Evolutionary conservation across 2,113 vertebrate genomes (phyloP).

Genomic region (Chascanopsetta lugubris): DNA sequence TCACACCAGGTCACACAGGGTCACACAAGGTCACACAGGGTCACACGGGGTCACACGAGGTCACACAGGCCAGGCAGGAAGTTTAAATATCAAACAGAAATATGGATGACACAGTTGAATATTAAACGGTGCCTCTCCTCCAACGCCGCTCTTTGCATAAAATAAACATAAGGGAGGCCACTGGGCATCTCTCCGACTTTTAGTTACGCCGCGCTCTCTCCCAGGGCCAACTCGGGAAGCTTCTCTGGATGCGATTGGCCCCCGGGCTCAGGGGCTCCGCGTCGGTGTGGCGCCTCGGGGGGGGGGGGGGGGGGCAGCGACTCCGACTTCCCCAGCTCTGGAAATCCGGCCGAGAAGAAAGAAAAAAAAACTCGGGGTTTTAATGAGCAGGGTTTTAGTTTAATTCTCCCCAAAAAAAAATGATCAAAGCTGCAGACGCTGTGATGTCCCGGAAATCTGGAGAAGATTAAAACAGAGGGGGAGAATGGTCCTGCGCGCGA

Average conservation of each 20-base stretch:
- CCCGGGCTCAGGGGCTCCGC: constrained; percentile 35
- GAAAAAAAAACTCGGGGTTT: constrained; percentile 29
- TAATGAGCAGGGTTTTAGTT: constrained; percentile 23
- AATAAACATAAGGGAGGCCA: constrained; percentile 47
- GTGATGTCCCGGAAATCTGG: constrained; percentile 2
- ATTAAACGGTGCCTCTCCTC: constrained; percentile 52
- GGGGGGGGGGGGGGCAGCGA: no score
- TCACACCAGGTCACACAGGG: neutral
- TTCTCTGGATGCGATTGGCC: constrained; percentile 36
- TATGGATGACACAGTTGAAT: constrained; percentile 63
- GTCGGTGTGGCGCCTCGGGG: constrained; percentile 30
- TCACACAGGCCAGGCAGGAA: constrained; percentile 35
- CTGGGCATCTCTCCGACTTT: constrained; percentile 23
- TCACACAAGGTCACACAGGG: neutral
- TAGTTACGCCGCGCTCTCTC: constrained; percentile 48
- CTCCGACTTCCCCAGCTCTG: no score
- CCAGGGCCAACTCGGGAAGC: constrained; percentile 42
- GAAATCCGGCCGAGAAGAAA: no score
- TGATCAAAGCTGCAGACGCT: neutral
- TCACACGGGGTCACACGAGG: neutral
- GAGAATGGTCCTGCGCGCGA: no score
- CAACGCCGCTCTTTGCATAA: constrained; percentile 50
- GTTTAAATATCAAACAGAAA: constrained; percentile 71
- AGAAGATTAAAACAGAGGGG: neutral
- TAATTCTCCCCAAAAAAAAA: constrained; percentile 12